Evolutionary conservation across 2,797 vertebrate species (phyloP), one percentile per base, ranked within the genome.

Genomic region (Schizopygopsis pylzovi): DNA sequence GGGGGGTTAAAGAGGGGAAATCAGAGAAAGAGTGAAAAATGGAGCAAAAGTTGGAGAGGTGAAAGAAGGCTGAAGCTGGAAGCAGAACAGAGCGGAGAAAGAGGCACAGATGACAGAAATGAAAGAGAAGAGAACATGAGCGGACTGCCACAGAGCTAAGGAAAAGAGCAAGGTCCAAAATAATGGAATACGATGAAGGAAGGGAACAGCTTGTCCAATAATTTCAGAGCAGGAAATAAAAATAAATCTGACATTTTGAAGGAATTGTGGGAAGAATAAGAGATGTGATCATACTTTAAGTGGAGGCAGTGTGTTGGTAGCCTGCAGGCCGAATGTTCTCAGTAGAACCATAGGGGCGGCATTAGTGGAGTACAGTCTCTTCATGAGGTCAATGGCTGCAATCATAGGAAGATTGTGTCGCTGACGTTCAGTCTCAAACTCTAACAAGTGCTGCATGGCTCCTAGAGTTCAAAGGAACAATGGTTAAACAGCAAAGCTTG

Each of bases 331-430:
- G 83, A 98, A 97, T 0, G 96, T 97, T 89, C 98, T 96, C 84
- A 99, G 94, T 90, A 99, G 92, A 70, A 99, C 97, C 39, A 96
- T 84, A 0, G 97, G 97, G 13, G 94, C 79, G 0, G 93, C 90
- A 0, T 94, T 96, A 0, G 97, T 98, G 82, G 98, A 99, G 68
- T 99, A 99, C 1, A 99, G 96, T 61, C 96, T 96, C 89, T 99
- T 98, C 73, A 99, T 94, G 61, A 98, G 85, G 92, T 99, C 98
- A 18, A 94, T 96, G 85, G 96, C 96, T 61, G 96, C 95, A 95
- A 99, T 96, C 93, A 99, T 96, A 85, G 97, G 97, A 33, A 98
- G 94, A 81, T 99, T 99, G 91, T 99, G 96, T 54, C 97, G 94
- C 92, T 99, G 98, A 0, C 97, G 94, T 33, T 98, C 96, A 1